These are phyloP conservation scores for Asobara japonica DNA, from an alignment of 1,140 invertebrate genomes.

Conservation along the genomic window DNA sequence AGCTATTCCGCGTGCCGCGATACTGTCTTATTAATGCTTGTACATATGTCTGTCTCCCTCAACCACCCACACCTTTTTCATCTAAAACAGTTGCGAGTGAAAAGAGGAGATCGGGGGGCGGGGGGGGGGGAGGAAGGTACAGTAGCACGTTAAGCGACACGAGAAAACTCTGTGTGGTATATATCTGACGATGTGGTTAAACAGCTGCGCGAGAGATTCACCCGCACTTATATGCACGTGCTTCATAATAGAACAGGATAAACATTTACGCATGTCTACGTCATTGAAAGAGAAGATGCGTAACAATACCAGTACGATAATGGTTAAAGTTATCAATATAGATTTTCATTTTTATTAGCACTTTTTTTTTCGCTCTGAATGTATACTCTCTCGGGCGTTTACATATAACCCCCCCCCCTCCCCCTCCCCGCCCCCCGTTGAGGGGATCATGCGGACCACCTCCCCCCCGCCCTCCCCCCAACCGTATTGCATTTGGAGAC, in stretches of 20 bases:
- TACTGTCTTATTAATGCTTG: slow-evolving; percentile 55
- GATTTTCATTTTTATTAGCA: background rate
- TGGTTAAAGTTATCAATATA: background rate
- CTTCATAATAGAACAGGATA: slow-evolving; percentile 27
- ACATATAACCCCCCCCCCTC: no score
- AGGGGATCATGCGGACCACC: no score
- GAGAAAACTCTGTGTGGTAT: background rate
- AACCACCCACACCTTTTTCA: background rate
- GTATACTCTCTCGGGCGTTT: no score
- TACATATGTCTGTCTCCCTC: background rate
- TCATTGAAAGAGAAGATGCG: background rate
- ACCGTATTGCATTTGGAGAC: no score
- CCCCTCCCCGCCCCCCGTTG: no score
- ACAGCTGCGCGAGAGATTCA: slow-evolving; percentile 25
- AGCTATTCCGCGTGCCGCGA: slow-evolving; percentile 52
- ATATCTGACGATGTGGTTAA: background rate
- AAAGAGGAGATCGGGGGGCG: no score
- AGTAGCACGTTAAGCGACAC: background rate
- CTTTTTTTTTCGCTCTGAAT: no score
- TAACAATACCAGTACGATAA: background rate
- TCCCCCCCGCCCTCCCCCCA: no score
- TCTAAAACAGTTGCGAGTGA: background rate
- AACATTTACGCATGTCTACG: background rate
- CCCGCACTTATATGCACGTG: slow-evolving; percentile 1
- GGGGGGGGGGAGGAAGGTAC: background rate